Evolutionary conservation across 2,888 invertebrate genomes (phyloP).

Genomic region (Nymphalis polychloros): DNA sequence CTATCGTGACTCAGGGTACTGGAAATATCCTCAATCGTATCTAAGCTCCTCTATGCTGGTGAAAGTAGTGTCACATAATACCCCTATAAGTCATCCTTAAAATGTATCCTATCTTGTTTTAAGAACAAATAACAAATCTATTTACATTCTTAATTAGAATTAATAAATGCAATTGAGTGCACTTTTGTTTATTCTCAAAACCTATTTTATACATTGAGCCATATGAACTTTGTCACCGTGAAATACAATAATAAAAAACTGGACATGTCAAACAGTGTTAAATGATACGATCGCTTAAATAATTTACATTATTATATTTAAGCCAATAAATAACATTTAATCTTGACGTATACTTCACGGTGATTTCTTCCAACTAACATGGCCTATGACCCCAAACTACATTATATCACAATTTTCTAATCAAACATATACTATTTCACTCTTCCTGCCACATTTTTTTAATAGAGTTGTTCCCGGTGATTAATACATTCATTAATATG

Average conservation of each 20-base stretch:
- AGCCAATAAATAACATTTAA: slow-evolving; percentile 10
- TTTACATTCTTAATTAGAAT: no score
- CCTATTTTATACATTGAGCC: no score
- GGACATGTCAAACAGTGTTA: neutral
- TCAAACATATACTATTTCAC: slow-evolving; percentile 12
- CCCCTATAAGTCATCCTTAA: no score
- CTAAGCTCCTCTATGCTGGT: no score
- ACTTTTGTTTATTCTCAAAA: no score
- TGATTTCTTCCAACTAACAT: slow-evolving; percentile 19
- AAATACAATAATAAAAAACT: neutral
- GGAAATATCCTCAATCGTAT: no score
- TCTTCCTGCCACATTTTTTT: slow-evolving; percentile 19
- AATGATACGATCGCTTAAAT: neutral
- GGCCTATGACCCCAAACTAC: slow-evolving; percentile 25
- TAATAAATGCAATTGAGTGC: no score
- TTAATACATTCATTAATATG: slow-evolving; percentile 14
- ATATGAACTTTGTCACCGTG: no score
- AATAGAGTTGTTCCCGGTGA: slow-evolving; percentile 19
- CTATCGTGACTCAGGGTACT: no score
- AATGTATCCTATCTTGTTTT: no score
- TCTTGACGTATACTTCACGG: slow-evolving; percentile 15
- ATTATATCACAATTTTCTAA: slow-evolving; percentile 18
- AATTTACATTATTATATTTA: slow-evolving; percentile 8
- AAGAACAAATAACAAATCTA: no score
- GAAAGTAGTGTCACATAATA: no score